Conservation (phyloP, 2,888 invertebrate species). For the Tribolium freemani region DNA sequence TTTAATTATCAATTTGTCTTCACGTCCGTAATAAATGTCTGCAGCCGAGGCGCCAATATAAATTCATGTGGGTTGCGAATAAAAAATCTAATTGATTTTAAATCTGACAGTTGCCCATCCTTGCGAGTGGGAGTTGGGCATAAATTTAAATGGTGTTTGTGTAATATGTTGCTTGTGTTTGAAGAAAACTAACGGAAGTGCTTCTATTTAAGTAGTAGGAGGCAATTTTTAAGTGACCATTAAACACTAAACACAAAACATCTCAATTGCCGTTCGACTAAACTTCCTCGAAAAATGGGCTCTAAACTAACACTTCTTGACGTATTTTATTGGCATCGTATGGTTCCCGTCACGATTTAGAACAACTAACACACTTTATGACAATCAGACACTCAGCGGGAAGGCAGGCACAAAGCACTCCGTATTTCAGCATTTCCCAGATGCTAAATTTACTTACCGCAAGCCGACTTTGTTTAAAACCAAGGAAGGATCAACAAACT, state of each 20-base stretch:
- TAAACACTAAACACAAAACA: constrained; percentile 35
- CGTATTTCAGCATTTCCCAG: constrained; percentile 39
- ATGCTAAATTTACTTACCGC: constrained; percentile 5
- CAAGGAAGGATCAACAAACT: constrained; percentile 9
- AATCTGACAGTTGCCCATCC: constrained; percentile 36
- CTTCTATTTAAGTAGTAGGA: constrained; percentile 23
- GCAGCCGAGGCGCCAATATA: constrained; percentile 34
- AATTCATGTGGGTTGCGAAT: constrained; percentile 30
- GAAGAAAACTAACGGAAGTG: constrained; percentile 16
- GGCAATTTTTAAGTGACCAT: constrained; percentile 33
- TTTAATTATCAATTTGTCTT: constrained; percentile 36
- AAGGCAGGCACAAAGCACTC: constrained; percentile 36
- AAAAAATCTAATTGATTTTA: constrained; percentile 41
- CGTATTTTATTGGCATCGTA: constrained; percentile 45
- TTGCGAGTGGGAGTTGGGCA: constrained; percentile 28
- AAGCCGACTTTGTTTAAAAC: not conserved
- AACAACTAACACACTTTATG: constrained; percentile 47
- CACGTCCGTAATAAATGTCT: constrained; percentile 29
- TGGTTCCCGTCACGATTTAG: constrained; percentile 49
- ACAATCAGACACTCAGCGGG: constrained; percentile 43
- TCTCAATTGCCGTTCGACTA: constrained; percentile 31
- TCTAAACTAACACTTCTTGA: constrained; percentile 42
- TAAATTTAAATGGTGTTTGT: constrained; percentile 16
- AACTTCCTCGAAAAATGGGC: constrained; percentile 41
- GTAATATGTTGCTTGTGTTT: constrained; percentile 11